These are phyloP conservation scores for Nesometra sesokonis DNA, from an alignment of 35 echinoderm and acorn worm species.

Conservation along the genomic window DNA sequence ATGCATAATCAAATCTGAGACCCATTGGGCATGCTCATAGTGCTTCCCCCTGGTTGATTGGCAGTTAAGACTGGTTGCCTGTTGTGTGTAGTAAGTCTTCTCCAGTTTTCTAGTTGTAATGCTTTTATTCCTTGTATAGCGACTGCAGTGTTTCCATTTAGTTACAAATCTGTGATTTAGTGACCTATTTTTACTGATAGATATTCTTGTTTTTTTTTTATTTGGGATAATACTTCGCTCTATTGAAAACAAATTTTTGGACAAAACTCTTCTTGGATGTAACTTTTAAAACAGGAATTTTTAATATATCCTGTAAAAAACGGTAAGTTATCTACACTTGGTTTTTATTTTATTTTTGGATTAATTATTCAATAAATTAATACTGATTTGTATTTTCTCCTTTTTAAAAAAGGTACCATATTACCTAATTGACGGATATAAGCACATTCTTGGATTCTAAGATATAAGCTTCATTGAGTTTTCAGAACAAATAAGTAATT, in stretches of 20 bases:
- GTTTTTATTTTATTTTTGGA: no score
- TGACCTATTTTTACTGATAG: neutral
- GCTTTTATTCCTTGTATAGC: neutral
- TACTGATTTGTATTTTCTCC: no score
- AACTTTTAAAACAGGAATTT: neutral
- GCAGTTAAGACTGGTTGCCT: neutral
- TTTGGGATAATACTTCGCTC: neutral
- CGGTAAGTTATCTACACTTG: no score
- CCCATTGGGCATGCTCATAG: neutral
- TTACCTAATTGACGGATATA: no score
- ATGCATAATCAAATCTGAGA: neutral
- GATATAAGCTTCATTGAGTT: no score
- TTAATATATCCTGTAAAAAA: no score
- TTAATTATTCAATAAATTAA: no score
- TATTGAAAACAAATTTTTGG: neutral
- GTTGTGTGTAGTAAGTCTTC: neutral
- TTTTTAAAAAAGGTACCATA: no score
- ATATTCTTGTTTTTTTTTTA: neutral
- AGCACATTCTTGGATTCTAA: no score
- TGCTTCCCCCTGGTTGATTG: neutral
- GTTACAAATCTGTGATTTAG: neutral
- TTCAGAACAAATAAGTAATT: no score
- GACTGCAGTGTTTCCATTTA: no score
- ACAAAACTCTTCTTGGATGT: neutral
- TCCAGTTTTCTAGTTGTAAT: neutral